Conservation (phyloP, 2,113 vertebrate species). For the Corydoras sp. region DNA sequence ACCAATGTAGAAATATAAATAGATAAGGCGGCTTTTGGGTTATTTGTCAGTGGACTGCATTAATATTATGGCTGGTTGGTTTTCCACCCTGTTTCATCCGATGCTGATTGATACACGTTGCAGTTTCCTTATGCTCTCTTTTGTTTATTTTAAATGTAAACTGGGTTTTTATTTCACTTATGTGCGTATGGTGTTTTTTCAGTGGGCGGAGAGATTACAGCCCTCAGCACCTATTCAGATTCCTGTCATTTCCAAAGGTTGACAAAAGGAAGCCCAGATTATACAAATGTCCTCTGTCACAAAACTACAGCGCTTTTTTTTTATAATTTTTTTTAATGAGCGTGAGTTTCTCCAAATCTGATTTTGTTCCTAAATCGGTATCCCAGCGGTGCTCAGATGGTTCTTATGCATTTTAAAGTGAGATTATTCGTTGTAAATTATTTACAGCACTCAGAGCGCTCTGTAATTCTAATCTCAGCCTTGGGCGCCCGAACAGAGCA, state of each 20-base stretch:
- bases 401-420: constrained; percentile 19
- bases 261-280: not conserved
- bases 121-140: not conserved
- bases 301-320: not conserved
- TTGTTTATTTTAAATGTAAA: constrained; percentile 33
- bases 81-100: constrained; percentile 39
- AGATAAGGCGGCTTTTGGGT: not conserved
- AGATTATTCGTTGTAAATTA: constrained; percentile 18
- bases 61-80: not conserved
- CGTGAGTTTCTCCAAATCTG: not conserved
- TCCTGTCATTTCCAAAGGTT: not conserved
- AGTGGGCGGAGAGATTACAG: not conserved
- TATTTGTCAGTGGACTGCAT: not conserved
- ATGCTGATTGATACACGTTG: constrained; percentile 7
- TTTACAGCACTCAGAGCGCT: constrained; percentile 6
- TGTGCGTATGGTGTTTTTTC: constrained; percentile 33
- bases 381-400: constrained; percentile 12
- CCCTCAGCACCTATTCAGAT: not conserved
- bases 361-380: constrained; percentile 27
- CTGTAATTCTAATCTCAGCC: constrained; percentile 47
- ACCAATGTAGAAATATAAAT: too few species aligned
- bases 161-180: constrained; percentile 51
- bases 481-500: constrained; percentile 55
- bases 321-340: not conserved
- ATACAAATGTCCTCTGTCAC: not conserved